Evolutionary conservation across 1,140 invertebrate species (phyloP).

Genomic region (Drosophila subobscura): DNA sequence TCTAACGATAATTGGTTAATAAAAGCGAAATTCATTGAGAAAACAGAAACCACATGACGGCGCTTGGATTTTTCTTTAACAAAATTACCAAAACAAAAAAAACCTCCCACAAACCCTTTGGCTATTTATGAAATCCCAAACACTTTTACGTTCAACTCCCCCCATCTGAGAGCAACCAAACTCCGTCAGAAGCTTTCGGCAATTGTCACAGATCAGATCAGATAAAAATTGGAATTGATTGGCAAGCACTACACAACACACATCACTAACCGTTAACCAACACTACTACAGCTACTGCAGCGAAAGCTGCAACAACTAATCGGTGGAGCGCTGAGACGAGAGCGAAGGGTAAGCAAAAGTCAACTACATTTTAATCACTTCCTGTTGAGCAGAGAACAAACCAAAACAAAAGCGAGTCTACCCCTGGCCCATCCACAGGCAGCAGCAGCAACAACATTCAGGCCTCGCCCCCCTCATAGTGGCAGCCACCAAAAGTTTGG

Average conservation of each 20-base stretch:
- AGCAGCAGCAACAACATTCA: constrained; percentile 21
- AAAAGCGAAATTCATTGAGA: constrained; percentile 71
- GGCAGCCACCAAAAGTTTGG: constrained; percentile 11
- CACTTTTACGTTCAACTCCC: constrained; percentile 33
- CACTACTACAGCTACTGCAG: constrained; percentile 11
- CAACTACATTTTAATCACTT: constrained; percentile 24
- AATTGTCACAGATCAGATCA: constrained; percentile 32
- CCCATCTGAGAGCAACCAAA: constrained; percentile 12
- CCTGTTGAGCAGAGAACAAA: constrained; percentile 25
- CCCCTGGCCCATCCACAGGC: constrained; percentile 15
- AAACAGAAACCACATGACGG: constrained; percentile 55
- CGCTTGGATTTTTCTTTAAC: constrained; percentile 72
- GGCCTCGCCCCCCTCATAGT: constrained; percentile 17
- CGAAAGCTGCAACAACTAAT: constrained; percentile 23
- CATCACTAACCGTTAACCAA: constrained; percentile 42
- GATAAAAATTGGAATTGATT: constrained; percentile 57
- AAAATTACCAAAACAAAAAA: constrained; percentile 39
- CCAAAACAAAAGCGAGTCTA: constrained; percentile 36
- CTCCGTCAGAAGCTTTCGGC: constrained; percentile 45
- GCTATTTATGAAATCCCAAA: constrained; percentile 34
- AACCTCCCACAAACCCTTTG: constrained; percentile 25
- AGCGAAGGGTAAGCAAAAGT: constrained; percentile 51
- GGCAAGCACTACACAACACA: constrained; percentile 55
- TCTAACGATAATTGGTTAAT: constrained; percentile 76
- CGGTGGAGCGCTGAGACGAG: constrained; percentile 40